Conservation (phyloP, 2,113 vertebrate species). For the Gallinago paraguaiae region DNA sequence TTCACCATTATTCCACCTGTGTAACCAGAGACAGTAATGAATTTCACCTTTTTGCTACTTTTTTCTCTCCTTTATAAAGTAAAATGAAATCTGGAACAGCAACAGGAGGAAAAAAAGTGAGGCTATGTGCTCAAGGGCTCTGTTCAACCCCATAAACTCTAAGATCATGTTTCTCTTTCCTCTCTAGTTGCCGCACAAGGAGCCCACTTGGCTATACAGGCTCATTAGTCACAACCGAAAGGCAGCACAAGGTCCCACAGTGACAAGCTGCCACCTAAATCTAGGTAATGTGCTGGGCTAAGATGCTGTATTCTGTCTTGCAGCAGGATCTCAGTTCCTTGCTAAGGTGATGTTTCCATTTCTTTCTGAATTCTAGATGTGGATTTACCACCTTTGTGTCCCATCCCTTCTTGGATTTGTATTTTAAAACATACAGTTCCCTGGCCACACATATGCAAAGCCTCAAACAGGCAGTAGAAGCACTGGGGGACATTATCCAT, state of each 20-base stretch:
- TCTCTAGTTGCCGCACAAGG: background rate
- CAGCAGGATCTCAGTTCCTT: background rate
- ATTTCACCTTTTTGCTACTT: background rate
- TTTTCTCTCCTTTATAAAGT: background rate
- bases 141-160: constrained; percentile 5
- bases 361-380: background rate
- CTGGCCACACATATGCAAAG: background rate
- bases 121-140: background rate
- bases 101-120: background rate
- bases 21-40: background rate
- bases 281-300: background rate
- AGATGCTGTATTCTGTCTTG: background rate
- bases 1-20: background rate
- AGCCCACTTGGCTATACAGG: background rate
- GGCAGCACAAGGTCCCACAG: constrained; percentile 23
- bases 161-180: constrained; percentile 1
- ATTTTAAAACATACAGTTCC: background rate
- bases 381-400: background rate
- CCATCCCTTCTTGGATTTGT: background rate
- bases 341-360: background rate
- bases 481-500: background rate
- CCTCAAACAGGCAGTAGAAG: background rate
- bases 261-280: constrained; percentile 53
- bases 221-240: constrained; percentile 42
- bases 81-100: background rate